A percentile compares a stretch with the other conserved stretches of the same genome.
phyloP scores from a whole-genome alignment of 2,797 vertebrate genomes.

The Holocentrus rufus region DNA sequence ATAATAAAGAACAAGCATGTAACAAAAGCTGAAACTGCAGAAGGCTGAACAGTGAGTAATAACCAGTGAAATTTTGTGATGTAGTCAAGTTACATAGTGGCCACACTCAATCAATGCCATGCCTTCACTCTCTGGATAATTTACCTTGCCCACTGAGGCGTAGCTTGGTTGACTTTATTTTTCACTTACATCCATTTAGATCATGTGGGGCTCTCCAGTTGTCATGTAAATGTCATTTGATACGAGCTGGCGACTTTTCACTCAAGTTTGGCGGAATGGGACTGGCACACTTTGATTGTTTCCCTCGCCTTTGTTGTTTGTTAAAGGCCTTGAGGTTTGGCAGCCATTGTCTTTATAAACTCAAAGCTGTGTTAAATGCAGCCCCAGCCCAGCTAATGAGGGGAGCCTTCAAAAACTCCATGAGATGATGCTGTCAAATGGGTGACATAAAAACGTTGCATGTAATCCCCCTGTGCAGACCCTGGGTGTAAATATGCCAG shows the following conservation, averaged over 20 bases:
- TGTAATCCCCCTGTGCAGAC: constrained; percentile 73
- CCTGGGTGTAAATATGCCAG: constrained; percentile 82
- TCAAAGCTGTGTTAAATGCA: constrained; percentile 76
- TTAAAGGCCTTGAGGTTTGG: constrained; percentile 72
- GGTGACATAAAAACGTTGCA: constrained; percentile 75
- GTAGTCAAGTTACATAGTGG: constrained; percentile 7
- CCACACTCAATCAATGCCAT: constrained; percentile 22
- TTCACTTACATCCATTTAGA: constrained; percentile 39
- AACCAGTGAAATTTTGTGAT: neutral
- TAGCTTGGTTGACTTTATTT: constrained; percentile 37
- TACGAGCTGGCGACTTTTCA: constrained; percentile 50
- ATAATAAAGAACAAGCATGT: neutral
- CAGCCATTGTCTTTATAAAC: constrained; percentile 75
- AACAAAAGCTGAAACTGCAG: neutral
- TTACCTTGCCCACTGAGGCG: constrained; percentile 35
- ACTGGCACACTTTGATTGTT: constrained; percentile 67
- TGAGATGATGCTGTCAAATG: constrained; percentile 78
- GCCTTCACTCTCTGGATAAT: constrained; percentile 15
- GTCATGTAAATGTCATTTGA: constrained; percentile 46
- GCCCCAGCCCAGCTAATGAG: constrained; percentile 74
- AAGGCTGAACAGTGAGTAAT: neutral
- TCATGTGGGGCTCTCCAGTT: constrained; percentile 39
- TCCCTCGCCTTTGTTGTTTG: constrained; percentile 67
- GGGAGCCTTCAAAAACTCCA: constrained; percentile 70
- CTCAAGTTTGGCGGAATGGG: constrained; percentile 57